Conservation (phyloP, 92 coral and sea anemone species). For the Zoanthus solanderi region DNA sequence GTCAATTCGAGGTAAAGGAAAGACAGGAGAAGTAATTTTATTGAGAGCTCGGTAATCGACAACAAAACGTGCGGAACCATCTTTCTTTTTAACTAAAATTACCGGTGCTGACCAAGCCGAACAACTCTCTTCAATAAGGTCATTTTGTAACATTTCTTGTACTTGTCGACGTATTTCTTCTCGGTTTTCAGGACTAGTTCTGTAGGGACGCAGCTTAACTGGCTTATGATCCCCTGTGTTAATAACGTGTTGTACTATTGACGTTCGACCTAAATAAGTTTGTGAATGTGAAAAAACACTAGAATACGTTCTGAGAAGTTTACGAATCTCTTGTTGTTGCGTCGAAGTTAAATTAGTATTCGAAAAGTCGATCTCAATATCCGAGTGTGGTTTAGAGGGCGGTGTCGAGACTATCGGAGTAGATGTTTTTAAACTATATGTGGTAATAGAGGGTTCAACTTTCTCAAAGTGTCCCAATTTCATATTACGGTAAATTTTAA, state of each 20-base stretch:
- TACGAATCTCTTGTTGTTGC: not conserved
- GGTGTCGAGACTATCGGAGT: not conserved
- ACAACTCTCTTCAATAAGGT: conserved; percentile 62
- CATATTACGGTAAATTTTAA: not conserved
- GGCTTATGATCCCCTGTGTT: conserved; percentile 65
- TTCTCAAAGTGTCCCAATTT: conserved; percentile 6
- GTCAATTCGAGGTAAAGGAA: conserved; percentile 62
- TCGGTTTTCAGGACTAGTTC: conserved; percentile 60
- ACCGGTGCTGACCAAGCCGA: conserved; percentile 73
- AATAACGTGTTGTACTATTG: conserved; percentile 61
- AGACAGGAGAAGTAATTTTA: conserved; percentile 48
- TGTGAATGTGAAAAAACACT: conserved; percentile 62
- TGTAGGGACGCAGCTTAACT: conserved; percentile 63
- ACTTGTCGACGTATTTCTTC: conserved; percentile 61
- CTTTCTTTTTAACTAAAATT: conserved; percentile 68
- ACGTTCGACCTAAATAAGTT: conserved; percentile 64
- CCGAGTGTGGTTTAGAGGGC: not conserved
- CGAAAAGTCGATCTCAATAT: not conserved
- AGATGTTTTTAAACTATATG: not conserved
- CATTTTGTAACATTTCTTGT: conserved; percentile 54
- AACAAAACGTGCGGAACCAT: conserved; percentile 63
- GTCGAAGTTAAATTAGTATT: not conserved
- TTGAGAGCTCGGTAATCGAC: conserved; percentile 61
- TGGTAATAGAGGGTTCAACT: not conserved
- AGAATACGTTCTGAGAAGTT: conserved; percentile 41